Conservation (phyloP, 2,797 vertebrate genomes). For the Dermochelys coriacea region DNA sequence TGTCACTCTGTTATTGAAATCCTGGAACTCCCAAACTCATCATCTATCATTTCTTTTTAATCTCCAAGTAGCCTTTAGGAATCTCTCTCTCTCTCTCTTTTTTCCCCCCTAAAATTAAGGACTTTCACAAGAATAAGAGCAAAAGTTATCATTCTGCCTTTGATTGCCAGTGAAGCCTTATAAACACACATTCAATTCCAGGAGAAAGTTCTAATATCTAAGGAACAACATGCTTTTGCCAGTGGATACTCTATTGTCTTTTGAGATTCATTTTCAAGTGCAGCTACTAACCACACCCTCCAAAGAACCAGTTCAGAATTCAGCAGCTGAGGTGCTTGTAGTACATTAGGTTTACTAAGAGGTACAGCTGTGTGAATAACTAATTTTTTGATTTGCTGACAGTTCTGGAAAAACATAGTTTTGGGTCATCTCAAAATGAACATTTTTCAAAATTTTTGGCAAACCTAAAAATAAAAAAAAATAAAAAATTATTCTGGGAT, state of each 20-base stretch:
- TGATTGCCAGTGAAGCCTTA: neutral
- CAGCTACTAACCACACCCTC: neutral
- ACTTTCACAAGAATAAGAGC: neutral
- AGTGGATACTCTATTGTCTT: neutral
- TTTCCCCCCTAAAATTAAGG: conserved; percentile 2
- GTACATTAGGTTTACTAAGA: neutral
- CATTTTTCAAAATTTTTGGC: neutral
- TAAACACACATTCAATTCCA: neutral
- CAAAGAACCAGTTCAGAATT: fast-evolving
- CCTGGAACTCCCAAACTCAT: conserved; percentile 28
- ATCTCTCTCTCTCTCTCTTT: neutral
- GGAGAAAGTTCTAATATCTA: neutral
- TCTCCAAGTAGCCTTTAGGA: neutral
- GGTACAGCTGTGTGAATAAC: neutral
- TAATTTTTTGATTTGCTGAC: neutral
- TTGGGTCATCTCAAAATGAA: neutral
- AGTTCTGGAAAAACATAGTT: neutral
- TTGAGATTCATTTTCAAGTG: neutral
- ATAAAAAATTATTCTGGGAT: neutral
- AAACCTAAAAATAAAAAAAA: neutral
- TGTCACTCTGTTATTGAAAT: neutral
- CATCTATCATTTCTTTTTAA: neutral
- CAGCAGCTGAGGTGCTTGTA: neutral
- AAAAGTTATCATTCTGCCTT: conserved; percentile 1
- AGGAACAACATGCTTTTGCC: fast-evolving